phyloP scores from a whole-genome alignment of 1,140 invertebrate genomes.

The Mizuhopecten yessoensis region DNA sequence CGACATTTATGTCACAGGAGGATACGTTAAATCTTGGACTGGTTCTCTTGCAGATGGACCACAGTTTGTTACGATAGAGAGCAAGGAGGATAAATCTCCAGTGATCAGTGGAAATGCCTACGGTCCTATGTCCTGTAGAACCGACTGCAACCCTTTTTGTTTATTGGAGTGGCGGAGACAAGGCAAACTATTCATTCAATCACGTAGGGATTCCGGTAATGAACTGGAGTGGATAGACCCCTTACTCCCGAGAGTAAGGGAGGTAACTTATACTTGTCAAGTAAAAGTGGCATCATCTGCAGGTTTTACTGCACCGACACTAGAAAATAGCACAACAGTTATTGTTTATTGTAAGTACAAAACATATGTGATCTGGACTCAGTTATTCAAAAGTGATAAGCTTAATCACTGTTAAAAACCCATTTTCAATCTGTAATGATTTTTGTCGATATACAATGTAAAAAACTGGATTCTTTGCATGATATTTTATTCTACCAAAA shows the following conservation, averaged over 20 bases:
- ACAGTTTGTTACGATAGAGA: background rate
- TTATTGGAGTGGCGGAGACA: background rate
- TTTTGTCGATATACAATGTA: too few relatives aligned
- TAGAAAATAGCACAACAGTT: background rate
- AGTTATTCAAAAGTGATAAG: too few relatives aligned
- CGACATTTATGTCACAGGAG: too few relatives aligned
- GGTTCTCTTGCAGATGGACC: background rate
- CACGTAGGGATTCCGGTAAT: background rate
- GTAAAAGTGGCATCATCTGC: background rate
- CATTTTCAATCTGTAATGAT: too few relatives aligned
- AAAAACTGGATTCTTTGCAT: too few relatives aligned
- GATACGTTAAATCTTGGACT: background rate
- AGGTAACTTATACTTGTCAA: slow-evolving; percentile 8
- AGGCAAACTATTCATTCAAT: background rate
- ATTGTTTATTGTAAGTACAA: background rate
- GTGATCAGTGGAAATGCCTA: background rate
- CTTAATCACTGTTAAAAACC: too few relatives aligned
- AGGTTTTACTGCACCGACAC: background rate
- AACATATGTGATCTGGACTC: too few relatives aligned
- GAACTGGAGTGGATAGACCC: background rate
- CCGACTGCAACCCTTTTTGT: background rate
- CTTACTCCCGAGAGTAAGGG: background rate
- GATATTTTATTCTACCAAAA: too few relatives aligned
- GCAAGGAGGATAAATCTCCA: background rate
- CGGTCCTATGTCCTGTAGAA: background rate